Evolutionary conservation across 2,888 invertebrate species (phyloP).

Genomic region (Stegophylla sp.): DNA sequence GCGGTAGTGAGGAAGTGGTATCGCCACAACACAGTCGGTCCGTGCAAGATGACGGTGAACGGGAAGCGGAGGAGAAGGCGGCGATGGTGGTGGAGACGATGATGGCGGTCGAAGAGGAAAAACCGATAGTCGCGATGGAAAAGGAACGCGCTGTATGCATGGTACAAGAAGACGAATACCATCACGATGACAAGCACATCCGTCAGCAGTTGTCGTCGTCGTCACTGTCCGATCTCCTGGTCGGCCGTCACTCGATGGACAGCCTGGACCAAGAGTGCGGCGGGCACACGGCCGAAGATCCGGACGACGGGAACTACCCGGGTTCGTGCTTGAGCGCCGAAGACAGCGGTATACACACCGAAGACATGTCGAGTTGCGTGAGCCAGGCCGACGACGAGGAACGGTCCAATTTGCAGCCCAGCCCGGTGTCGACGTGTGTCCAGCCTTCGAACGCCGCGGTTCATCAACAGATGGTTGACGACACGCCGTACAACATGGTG

Average conservation of each 20-base stretch:
- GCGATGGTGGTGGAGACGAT: not conserved
- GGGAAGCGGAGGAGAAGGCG: not conserved
- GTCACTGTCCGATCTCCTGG: constrained; percentile 42
- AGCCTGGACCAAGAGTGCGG: constrained; percentile 53
- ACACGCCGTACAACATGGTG: too few relatives aligned
- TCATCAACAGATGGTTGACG: too few relatives aligned
- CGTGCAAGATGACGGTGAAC: not conserved
- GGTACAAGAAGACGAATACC: constrained; percentile 31
- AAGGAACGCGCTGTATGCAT: constrained; percentile 34
- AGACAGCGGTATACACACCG: constrained; percentile 81
- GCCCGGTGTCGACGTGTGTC: constrained; percentile 11
- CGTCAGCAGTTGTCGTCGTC: constrained; percentile 2
- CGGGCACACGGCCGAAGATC: constrained; percentile 41
- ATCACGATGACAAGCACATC: constrained; percentile 5
- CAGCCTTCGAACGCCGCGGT: not conserved
- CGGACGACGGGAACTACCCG: constrained; percentile 66
- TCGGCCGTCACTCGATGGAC: constrained; percentile 52
- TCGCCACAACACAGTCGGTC: not conserved
- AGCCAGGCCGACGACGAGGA: constrained; percentile 74
- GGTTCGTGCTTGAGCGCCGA: constrained; percentile 70
- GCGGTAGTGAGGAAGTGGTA: not conserved
- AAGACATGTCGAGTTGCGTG: constrained; percentile 77
- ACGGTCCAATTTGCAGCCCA: constrained; percentile 61
- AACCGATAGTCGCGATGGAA: constrained; percentile 49
- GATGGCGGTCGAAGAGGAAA: constrained; percentile 28